Evolutionary conservation across 2,113 vertebrate species (phyloP), one percentile per base, ranked within the genome.

Genomic region (Petromus typicus): DNA sequence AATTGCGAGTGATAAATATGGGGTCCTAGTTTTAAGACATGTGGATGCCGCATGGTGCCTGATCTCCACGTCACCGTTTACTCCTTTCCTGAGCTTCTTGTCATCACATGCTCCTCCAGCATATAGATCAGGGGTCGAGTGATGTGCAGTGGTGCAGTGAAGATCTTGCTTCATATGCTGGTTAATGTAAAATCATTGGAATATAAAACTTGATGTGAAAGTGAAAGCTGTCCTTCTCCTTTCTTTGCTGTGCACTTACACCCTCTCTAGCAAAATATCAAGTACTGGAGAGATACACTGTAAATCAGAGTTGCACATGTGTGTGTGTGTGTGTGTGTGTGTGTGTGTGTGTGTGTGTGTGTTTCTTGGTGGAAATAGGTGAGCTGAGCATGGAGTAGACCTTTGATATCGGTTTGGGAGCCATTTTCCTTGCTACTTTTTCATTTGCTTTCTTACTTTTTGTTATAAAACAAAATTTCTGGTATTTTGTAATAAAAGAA

Each of bases 171-270:
- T 92, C 34, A 95, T 12, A 51, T 75, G 57, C 5, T 84, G 9
- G 40, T 87, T 40, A 20, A 64, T 71, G 69, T 40, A 88, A 94
- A 90, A 88, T 79, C 86, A 90, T 75, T 30, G 22, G 2, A 85
- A 40, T 87, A 92, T 80, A 93, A 92, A 71, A 48, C 18, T 66
- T 17, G 22, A 92, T 87, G 69, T 90, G 51, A 87, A 92, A 92
- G 32, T 88, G 91, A 18, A 25, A 91, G 6, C 11, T 89, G 78
- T 16, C 11, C 9, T 66, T 22, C 76, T 76, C 51, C 5, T 66
- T 96, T 88, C 3, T 64, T 66, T 95, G 78, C 34, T 78, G 1
- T 67, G 48, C 75, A n/a, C 30, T 66, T 95, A 0, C 71, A 22
- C 86, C 27, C 25, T 90, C n/a, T 73, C 17, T 84, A 63, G 3